These are phyloP conservation scores for Neopelma chrysocephalum DNA, from an alignment of 2,797 vertebrate genomes.

Conservation along the genomic window DNA sequence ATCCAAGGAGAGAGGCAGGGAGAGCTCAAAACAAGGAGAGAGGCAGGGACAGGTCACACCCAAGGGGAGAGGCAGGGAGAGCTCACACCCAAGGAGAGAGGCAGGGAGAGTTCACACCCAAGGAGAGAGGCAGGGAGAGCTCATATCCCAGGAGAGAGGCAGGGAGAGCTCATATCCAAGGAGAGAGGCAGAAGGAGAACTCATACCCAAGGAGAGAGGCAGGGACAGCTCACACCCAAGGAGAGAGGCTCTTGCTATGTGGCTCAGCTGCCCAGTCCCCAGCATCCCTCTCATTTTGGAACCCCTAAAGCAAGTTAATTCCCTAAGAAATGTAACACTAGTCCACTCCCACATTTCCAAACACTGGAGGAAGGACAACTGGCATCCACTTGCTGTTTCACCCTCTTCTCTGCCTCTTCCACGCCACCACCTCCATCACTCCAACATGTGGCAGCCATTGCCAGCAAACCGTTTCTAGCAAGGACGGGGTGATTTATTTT, in stretches of 20 bases:
- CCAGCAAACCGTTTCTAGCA: neutral
- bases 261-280: neutral
- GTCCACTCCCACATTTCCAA: neutral
- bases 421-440: neutral
- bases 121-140: too few species aligned
- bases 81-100: too few species aligned
- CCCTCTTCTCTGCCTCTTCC: neutral
- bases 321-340: neutral
- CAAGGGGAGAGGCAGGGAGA: too few species aligned
- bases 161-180: too few species aligned
- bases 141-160: too few species aligned
- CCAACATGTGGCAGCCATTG: neutral
- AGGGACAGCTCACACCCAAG: neutral
- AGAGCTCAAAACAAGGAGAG: too few species aligned
- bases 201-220: neutral
- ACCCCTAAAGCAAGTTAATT: neutral
- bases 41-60: too few species aligned
- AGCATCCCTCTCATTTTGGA: fast-evolving
- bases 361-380: neutral
- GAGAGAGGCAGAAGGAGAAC: too few species aligned
- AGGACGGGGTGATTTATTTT: neutral
- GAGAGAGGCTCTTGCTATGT: neutral
- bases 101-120: too few species aligned
- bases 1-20: too few species aligned
- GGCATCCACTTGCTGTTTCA: neutral